phyloP scores from a whole-genome alignment of 2,797 vertebrate genomes.

The Moxostoma hubbsi region DNA sequence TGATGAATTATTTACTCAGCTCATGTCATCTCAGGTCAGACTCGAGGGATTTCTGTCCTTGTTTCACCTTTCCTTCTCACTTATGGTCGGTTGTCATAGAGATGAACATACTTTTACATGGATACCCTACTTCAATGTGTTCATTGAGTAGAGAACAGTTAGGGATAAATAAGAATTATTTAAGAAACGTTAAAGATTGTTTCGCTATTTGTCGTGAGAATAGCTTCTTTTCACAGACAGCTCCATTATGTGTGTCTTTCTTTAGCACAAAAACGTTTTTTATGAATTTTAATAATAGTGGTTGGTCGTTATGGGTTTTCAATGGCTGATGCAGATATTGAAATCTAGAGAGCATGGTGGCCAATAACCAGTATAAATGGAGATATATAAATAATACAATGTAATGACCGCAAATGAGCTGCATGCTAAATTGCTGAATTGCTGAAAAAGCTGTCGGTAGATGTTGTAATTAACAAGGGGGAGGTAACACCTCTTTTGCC shows the following conservation, averaged over 20 bases:
- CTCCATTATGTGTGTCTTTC: background rate
- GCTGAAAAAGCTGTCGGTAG: no score
- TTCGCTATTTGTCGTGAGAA: background rate
- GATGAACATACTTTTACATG: slow-evolving; percentile 18
- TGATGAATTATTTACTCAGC: slow-evolving; percentile 20
- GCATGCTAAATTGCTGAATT: no score
- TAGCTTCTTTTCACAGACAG: background rate
- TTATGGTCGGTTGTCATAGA: slow-evolving; percentile 5
- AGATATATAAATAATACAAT: no score
- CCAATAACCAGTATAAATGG: no score
- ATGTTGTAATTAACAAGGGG: no score
- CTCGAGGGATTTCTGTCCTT: slow-evolving; percentile 23
- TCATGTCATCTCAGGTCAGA: slow-evolving; percentile 22
- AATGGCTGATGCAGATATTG: no score
- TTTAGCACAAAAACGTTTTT: background rate
- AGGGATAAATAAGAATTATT: background rate
- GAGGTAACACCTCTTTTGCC: no score
- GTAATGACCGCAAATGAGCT: no score
- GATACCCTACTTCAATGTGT: background rate
- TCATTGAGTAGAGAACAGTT: background rate
- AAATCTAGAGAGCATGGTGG: no score
- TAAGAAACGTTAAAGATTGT: background rate
- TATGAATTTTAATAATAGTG: no score
- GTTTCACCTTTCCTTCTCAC: slow-evolving; percentile 19
- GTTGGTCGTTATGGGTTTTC: no score